Evolutionary conservation across 2,113 vertebrate genomes (phyloP).

Genomic region (Onychostruthus taczanowskii): DNA sequence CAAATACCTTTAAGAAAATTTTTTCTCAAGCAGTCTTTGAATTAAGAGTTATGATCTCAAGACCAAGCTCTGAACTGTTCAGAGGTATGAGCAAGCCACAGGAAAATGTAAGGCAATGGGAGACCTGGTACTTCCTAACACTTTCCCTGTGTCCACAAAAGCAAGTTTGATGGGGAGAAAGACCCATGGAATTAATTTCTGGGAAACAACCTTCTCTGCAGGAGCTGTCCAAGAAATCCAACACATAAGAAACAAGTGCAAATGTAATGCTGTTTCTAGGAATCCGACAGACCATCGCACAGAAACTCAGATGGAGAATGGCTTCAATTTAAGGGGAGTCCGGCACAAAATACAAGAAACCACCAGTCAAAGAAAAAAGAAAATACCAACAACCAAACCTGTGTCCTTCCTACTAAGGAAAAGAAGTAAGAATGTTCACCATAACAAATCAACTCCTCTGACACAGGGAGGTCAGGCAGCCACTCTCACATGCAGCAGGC

Average conservation of each 20-base stretch:
- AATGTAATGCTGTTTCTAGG: not conserved
- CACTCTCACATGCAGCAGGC: not conserved
- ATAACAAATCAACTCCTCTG: rapidly evolving
- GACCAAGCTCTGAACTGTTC: not conserved
- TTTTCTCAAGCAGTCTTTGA: not conserved
- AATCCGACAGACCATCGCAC: not conserved
- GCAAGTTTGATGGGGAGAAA: not conserved
- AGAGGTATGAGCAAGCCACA: not conserved
- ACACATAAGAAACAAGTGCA: rapidly evolving
- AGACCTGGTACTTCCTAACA: not conserved
- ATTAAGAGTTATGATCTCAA: not conserved
- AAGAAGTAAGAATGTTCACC: not conserved
- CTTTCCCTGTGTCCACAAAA: not conserved
- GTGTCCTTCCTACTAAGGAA: not conserved
- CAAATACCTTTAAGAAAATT: not conserved
- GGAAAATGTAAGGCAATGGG: not conserved
- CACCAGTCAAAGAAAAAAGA: not conserved
- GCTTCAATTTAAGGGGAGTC: not conserved
- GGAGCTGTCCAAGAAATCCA: not conserved
- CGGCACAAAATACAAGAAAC: not conserved
- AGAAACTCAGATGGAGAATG: not conserved
- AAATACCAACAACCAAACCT: not conserved
- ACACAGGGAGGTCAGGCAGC: not conserved
- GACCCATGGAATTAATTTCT: not conserved
- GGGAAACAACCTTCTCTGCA: not conserved